Base-by-base conservation (phyloP, 2,888 invertebrate genomes). In the Drosophila koepferae region DNA sequence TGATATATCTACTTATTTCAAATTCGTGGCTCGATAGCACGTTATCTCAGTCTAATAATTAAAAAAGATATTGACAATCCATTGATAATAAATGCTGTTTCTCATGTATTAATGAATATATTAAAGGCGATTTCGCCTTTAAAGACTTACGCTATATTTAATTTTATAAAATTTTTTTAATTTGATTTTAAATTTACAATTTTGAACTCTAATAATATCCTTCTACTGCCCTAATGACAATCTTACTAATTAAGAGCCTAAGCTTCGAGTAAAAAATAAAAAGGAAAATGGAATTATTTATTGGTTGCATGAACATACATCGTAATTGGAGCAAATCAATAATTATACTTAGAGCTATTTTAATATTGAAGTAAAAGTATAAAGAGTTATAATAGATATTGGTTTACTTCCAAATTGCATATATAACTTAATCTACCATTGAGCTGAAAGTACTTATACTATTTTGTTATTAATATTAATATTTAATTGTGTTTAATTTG, bases 11-110 rank as follows among this genome's bases (percentile, higher is more conserved):
- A 59, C 55, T 49, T 63, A 41, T 54, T 54, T 44, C 61, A 74
- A 74, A 77, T 70, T 80, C 65, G 67, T 55, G 59, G 64, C 63
- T 77, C 63, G 67, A 76, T 72, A 67, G 68, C 62, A 64, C 64
- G 44, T 43, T 59, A 72, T 71, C 53, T 77, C 76, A 77, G 75
- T 80, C 76, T 67, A 75, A 71, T 66, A 56, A 68, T 67, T 64
- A 64, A 62, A 64, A 68, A 67, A 67, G 41, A 65, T 61, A 67
- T 62, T 75, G 71, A 75, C 64, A 65, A 62, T 74, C 18, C 51
- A 65, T 63, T 66, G 55, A 69, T 69, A 43, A 34, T 36, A 62
- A 53, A 53, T 51, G 34, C 41, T 31, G 14, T n/a, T 8, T 23
- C 9, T 38, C 28, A 40, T 8, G 0, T 46, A 12, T 38, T 48